Evolutionary conservation across 1,140 invertebrate species (phyloP).

Genomic region (Araneus ventricosus): DNA sequence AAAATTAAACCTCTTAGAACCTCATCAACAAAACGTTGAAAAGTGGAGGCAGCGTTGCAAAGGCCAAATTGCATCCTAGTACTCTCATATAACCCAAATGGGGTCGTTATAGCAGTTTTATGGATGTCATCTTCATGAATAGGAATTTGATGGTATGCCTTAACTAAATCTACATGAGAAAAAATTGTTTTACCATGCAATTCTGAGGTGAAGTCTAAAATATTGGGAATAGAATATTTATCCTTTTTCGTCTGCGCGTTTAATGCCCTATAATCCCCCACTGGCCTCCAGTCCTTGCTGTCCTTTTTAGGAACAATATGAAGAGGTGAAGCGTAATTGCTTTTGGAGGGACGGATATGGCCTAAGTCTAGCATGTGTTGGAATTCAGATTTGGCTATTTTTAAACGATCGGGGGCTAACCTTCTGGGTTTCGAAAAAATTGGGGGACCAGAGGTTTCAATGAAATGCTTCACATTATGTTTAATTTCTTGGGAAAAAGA

Average conservation of each 20-base stretch:
- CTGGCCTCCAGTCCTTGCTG: too few species aligned
- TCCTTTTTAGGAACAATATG: neutral
- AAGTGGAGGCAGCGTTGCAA: conserved; percentile 80
- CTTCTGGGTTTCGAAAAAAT: too few species aligned
- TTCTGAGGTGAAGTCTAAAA: neutral
- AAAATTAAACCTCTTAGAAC: conserved; percentile 77
- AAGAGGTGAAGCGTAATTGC: too few species aligned
- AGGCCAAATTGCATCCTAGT: conserved; percentile 68
- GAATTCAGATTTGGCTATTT: too few species aligned
- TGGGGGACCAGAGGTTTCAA: too few species aligned
- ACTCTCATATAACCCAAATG: conserved; percentile 17
- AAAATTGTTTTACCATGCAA: neutral
- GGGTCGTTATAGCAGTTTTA: neutral
- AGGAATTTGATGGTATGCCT: neutral
- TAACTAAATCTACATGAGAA: neutral
- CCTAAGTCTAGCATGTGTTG: too few species aligned
- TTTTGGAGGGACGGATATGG: too few species aligned
- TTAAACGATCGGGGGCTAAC: too few species aligned
- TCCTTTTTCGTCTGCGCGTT: too few species aligned
- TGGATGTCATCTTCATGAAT: neutral
- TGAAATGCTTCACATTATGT: neutral
- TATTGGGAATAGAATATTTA: too few species aligned
- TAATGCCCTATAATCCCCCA: too few species aligned
- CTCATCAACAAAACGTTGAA: conserved; percentile 57
- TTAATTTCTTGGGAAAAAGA: too few species aligned